These are phyloP conservation scores for Grammomys dolichurus DNA, from an alignment of 2,113 vertebrate genomes.

Conservation along the genomic window DNA sequence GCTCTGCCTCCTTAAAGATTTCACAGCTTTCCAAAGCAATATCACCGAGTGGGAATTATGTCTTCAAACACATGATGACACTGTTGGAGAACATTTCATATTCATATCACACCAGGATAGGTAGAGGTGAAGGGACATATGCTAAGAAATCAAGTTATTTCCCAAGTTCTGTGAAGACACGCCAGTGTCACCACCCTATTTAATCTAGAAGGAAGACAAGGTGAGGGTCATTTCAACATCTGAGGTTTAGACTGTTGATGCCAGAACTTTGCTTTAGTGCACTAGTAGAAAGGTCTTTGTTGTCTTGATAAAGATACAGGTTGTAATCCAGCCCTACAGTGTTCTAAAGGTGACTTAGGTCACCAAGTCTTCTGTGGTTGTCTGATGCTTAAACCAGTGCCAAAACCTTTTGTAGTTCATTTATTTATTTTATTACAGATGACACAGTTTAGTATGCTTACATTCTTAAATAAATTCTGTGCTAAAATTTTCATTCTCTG, in stretches of 20 bases:
- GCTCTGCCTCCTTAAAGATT: background rate
- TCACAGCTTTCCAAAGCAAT: background rate
- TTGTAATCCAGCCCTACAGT: background rate
- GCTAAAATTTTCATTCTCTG: slow-evolving; percentile 10
- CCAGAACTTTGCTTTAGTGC: background rate
- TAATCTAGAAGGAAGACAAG: background rate
- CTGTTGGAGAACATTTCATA: background rate
- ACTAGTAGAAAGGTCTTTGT: background rate
- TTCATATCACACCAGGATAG: background rate
- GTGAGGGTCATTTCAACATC: background rate
- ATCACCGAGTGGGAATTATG: background rate
- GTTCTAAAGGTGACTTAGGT: background rate
- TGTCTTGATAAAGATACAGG: background rate
- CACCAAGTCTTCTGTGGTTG: background rate
- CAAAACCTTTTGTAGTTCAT: background rate
- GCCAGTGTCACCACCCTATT: background rate
- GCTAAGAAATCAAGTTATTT: background rate
- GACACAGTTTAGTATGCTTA: background rate
- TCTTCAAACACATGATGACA: background rate
- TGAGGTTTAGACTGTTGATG: background rate
- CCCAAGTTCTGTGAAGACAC: slow-evolving; percentile 38
- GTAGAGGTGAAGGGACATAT: slow-evolving; percentile 4
- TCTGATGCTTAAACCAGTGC: background rate
- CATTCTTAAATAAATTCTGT: background rate
- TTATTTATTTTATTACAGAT: background rate